Base-by-base conservation (phyloP, 2,113 vertebrate genomes). In the Lota lota region DNA sequence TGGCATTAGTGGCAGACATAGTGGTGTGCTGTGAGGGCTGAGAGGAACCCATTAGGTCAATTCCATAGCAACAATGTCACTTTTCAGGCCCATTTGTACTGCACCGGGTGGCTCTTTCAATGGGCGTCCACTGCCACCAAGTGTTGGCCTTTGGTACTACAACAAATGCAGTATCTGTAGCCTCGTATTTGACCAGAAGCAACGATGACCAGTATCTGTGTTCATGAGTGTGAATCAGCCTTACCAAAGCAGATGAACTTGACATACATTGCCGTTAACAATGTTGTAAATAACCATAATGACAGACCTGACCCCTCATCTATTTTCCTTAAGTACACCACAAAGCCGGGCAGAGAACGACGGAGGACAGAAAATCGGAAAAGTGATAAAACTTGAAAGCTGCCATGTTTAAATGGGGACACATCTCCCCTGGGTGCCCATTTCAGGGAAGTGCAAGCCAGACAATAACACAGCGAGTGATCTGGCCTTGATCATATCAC, bases 81-180 rank as follows among this genome's bases (percentile, higher is more conserved):
- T 76, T 83, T 84, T 73, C 59, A 65, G 50, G 64, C 68, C 64
- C 62, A 40, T 22, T 21, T 76, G 68, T 50, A 22, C 47, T 67
- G 75, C 72, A 63, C 61, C 40, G 36, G 28, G 8, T 22, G 56
- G 72, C 40, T 53, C 67, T 79, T 85, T 79, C 60, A 50, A 69
- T 80, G 79, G 81, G 79, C 73, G 72, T 72, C 77, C 82, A 90
- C 82, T 91, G 89, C 91, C 91, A 90, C 83, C 92, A 89, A 89
- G 91, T 89, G 91, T 54, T 66, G 53, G 65, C 66, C 70, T 36
- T 69, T 18, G 70, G 77, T 85, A 86, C 78, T 78, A 57, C 80
- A 83, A 12, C 36, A 74, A 21, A 60, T 53, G 76, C 70, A 67
- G 67, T 60, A 69, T 72, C 63, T 66, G 64, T 63, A 18, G 16